Evolutionary conservation across 2,797 vertebrate genomes (phyloP).

Genomic region (Ceryle rudis): DNA sequence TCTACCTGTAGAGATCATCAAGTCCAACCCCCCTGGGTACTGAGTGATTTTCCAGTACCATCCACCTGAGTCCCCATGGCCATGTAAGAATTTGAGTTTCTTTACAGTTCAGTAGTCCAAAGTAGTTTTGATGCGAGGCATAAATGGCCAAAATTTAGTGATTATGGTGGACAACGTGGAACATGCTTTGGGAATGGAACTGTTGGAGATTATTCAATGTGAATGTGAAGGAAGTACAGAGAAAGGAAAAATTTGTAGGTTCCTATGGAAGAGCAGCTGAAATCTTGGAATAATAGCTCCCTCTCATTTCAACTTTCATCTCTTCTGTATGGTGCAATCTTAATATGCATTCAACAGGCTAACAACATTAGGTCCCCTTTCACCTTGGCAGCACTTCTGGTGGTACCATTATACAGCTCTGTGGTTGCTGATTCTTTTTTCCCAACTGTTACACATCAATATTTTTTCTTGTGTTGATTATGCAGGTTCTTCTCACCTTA

Average conservation of each 20-base stretch:
- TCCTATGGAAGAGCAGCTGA: background rate
- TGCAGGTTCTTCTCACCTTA: constrained; percentile 26
- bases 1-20: no score
- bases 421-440: background rate
- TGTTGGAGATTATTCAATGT: background rate
- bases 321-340: background rate
- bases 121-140: background rate
- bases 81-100: background rate
- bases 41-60: background rate
- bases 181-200: background rate
- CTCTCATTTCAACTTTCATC: background rate
- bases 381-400: constrained; percentile 24
- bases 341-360: background rate
- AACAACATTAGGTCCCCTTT: background rate
- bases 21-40: background rate
- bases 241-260: background rate
- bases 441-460: background rate
- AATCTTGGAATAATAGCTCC: background rate
- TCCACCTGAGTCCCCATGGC: background rate
- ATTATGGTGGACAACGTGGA: background rate
- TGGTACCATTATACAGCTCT: background rate
- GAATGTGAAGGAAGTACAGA: background rate
- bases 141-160: background rate
- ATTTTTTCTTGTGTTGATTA: background rate
- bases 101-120: background rate